Evolutionary conservation across 2,797 vertebrate genomes (phyloP), one percentile per base, ranked within the genome.

Genomic region (Gambelia wislizenii): DNA sequence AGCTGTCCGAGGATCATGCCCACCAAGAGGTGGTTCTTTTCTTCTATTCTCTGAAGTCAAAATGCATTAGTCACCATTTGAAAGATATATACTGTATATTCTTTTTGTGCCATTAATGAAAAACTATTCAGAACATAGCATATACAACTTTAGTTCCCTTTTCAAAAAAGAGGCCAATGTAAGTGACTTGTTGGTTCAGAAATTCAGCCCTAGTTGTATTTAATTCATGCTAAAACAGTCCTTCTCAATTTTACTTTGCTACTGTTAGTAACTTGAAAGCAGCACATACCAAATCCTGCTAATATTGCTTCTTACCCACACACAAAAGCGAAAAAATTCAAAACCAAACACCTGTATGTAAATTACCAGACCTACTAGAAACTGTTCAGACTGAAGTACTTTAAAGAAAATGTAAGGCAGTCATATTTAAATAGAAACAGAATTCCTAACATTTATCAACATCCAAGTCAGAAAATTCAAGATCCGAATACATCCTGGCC

Each of bases 1-100:
- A 3, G 99, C 99, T 18, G 99, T 99, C 42, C 99, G 98, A 78
- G 99, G 99, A 95, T 99, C 99, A 95, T 99, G 99, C 89, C 97
- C 98, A 91, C 98, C 98, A 2, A 99, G 97, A 52, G 98, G 93
- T 0, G 98, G 94, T 30, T 99, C 99, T 94, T 99, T 99, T 95
- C 98, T 98, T 94, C 97, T 98, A 89, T 97, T 98, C 39, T 99
- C 99, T 99, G 91, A 67, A 95, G n/a, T 20, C 7, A 42, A 89
- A 80, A 86, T 56, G 36, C 61, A 78, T 10, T 36, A 25, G 82
- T 27, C 33, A 39, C 16, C 6, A n/a, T n/a, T 42, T 74, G 83
- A 25, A 44, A 72, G 18, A 79, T 12, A 10, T 7, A n/a, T n/a
- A n/a, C n/a, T n/a, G n/a, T n/a, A n/a, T 39, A 25, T 81, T 72